phyloP scores from a whole-genome alignment of 37 sponge, comb jelly and placozoan genomes.

The Eunapius fragilis region DNA sequence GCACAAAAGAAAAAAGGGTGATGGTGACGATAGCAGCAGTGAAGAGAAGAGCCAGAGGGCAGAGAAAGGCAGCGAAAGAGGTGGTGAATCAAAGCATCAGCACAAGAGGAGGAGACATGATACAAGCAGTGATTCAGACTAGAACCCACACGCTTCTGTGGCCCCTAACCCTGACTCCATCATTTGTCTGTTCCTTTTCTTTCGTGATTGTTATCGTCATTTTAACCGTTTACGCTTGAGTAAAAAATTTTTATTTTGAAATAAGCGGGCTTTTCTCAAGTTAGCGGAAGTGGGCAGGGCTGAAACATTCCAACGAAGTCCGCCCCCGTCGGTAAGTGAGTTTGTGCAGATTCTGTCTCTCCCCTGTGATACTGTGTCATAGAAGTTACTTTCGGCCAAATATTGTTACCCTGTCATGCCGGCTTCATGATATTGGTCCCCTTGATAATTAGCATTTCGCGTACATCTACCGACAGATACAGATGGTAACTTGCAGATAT shows the following conservation, averaged over 20 bases:
- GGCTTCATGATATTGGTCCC: neutral
- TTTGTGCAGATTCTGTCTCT: neutral
- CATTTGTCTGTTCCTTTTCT: neutral
- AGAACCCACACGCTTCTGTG: neutral
- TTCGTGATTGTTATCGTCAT: neutral
- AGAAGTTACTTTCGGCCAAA: neutral
- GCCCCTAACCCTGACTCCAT: neutral
- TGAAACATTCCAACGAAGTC: neutral
- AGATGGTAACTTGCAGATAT: neutral
- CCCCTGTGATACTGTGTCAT: neutral
- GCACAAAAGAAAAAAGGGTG: neutral
- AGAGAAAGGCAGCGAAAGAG: neutral
- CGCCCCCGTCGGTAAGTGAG: neutral
- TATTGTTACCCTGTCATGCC: neutral
- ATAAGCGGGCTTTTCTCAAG: neutral
- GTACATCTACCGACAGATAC: no score
- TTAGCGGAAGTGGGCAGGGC: neutral
- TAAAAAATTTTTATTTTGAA: neutral
- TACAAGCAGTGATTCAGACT: constrained; percentile 3
- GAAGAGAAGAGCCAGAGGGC: neutral
- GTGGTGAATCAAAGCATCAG: neutral
- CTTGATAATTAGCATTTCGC: no score
- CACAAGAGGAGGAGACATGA: constrained; percentile 13
- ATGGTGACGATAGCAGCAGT: neutral
- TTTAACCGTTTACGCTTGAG: no score